phyloP scores from a whole-genome alignment of 2,888 invertebrate species.

The Drosophila paucipuncta region DNA sequence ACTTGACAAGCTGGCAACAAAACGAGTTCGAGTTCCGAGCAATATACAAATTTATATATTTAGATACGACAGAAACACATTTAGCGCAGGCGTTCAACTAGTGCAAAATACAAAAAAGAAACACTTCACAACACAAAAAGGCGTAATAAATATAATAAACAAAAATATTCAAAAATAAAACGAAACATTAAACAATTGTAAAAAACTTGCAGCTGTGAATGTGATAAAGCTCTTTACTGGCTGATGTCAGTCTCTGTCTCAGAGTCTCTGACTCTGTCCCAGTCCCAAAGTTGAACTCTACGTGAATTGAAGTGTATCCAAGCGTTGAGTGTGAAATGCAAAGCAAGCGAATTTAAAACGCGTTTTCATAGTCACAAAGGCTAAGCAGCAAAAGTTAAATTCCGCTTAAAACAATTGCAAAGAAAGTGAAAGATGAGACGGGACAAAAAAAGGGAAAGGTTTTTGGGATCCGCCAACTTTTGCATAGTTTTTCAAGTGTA shows the following conservation, averaged over 20 bases:
- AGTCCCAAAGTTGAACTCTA: constrained; percentile 51
- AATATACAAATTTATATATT: constrained; percentile 47
- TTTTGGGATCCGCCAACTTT: constrained; percentile 23
- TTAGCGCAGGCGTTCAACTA: constrained; percentile 64
- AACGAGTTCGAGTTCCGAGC: constrained; percentile 58
- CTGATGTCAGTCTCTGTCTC: constrained; percentile 69
- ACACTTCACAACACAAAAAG: constrained; percentile 45
- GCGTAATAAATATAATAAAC: constrained; percentile 51
- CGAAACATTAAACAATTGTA: constrained; percentile 53
- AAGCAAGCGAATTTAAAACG: constrained; percentile 59
- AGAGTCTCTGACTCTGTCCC: constrained; percentile 1
- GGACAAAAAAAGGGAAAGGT: constrained; percentile 66
- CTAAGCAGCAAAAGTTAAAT: constrained; percentile 64
- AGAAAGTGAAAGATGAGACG: constrained; percentile 75
- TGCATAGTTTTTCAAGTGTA: constrained; percentile 64
- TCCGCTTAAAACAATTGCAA: constrained; percentile 58
- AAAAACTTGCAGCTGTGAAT: constrained; percentile 36
- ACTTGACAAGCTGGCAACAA: constrained; percentile 49
- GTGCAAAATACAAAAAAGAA: constrained; percentile 37
- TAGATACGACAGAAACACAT: constrained; percentile 50
- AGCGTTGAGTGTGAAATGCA: constrained; percentile 75
- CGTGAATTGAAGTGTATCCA: constrained; percentile 70
- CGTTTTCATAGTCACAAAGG: constrained; percentile 53
- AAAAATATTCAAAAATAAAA: constrained; percentile 28
- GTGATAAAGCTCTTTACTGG: constrained; percentile 17